Evolutionary conservation across 2,888 invertebrate species (phyloP).

Genomic region (Drosophila neutralis): DNA sequence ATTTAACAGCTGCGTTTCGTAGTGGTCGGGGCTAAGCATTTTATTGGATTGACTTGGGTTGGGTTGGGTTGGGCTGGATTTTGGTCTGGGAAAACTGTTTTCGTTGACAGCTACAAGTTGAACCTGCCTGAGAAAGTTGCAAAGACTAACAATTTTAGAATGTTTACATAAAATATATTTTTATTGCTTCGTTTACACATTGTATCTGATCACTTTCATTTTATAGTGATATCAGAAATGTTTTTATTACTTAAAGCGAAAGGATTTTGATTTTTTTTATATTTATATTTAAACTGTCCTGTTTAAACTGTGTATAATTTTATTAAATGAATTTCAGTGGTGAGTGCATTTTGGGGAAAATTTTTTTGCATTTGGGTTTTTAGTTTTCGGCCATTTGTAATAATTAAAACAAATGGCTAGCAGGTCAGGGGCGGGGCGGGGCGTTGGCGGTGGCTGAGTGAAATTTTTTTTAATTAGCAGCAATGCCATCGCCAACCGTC

Average conservation of each 20-base stretch:
- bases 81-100: background rate
- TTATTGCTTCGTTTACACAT: background rate
- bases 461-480: constrained; percentile 71
- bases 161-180: background rate
- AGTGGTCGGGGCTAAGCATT: background rate
- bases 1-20: constrained; percentile 66
- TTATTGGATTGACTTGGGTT: background rate
- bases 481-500: constrained; percentile 55
- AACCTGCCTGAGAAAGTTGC: background rate
- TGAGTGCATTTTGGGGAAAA: constrained; percentile 58
- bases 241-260: background rate
- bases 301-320: constrained; percentile 10
- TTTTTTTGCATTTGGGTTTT: constrained; percentile 28
- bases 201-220: background rate
- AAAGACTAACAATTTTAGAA: background rate
- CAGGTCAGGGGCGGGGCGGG: constrained; percentile 2
- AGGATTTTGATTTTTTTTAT: background rate
- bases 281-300: background rate
- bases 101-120: constrained; percentile 5
- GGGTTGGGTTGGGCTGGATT: constrained; percentile 1
- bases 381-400: constrained; percentile 65
- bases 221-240: background rate
- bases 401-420: constrained; percentile 72
- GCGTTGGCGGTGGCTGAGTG: constrained; percentile 21
- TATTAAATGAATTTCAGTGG: constrained; percentile 54